A percentile compares a stretch with the other conserved stretches of the same genome.
These are phyloP conservation scores for Lysandra bellargus DNA, from an alignment of 2,888 invertebrate species.

Conservation along the genomic window DNA sequence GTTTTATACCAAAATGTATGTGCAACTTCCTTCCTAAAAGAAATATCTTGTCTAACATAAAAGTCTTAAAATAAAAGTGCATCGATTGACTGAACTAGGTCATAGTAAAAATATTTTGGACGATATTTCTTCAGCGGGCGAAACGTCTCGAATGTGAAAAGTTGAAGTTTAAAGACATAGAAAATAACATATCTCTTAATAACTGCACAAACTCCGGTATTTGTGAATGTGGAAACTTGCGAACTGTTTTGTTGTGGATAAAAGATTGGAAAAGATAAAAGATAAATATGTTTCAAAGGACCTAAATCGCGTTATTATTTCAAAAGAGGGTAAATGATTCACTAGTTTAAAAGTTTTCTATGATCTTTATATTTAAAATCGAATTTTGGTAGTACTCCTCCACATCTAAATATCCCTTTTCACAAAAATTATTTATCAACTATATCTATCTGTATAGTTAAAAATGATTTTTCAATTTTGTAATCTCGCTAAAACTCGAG, in stretches of 20 bases:
- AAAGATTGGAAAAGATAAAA: background rate
- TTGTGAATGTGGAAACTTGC: constrained; percentile 18
- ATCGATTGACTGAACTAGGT: constrained; percentile 62
- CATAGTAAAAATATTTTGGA: constrained; percentile 55
- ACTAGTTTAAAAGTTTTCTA: too few relatives aligned
- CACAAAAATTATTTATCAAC: too few relatives aligned
- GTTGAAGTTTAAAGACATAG: constrained; percentile 32
- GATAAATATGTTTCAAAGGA: background rate
- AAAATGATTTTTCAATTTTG: too few relatives aligned
- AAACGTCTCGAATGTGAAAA: constrained; percentile 34
- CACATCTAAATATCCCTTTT: too few relatives aligned
- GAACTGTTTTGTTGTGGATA: background rate
- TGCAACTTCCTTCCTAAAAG: background rate
- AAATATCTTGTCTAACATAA: constrained; percentile 31
- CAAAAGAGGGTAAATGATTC: background rate
- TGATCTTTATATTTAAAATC: background rate
- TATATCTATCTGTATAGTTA: too few relatives aligned
- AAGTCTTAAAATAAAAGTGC: constrained; percentile 44
- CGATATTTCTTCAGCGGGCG: constrained; percentile 46
- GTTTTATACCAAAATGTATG: background rate
- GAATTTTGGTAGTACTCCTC: background rate
- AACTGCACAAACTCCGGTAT: background rate
- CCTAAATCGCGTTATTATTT: background rate
- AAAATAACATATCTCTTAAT: constrained; percentile 32
- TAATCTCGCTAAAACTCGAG: too few relatives aligned